Evolutionary conservation across 1,140 invertebrate genomes (phyloP), one percentile per base, ranked within the genome.

Genomic region (Archivesica marissinica): DNA sequence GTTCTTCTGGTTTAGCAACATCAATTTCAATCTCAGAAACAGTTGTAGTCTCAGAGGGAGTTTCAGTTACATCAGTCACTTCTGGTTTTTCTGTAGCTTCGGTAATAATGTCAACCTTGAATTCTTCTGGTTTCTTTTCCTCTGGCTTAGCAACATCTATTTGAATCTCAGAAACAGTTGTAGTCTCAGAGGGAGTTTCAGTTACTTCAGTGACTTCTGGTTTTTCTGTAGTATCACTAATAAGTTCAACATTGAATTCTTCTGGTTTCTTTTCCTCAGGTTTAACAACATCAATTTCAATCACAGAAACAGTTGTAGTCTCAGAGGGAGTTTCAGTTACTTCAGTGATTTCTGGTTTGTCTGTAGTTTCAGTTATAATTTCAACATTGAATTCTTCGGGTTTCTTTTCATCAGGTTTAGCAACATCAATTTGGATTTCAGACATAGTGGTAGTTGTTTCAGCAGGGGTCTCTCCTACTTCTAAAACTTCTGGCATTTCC

Each of bases 371-470:
- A 54, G 86, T 83, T n/a, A 76, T 52, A 44, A 80, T 64, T 35
- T 88, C 89, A 54, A 74, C 78, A 56, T 87, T 78, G 39, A 39
- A 87, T 81, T 89, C 85, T 54, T 59, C 78, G 35, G 87, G 77
- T 30, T 76, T 77, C 54, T 64, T 76, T 38, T 64, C 23, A 25
- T 66, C 72, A 35, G 81, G 72, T 20, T 76, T 11, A 23, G 77
- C 70, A 30, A 76, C 87, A 20, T 87, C 84, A 59, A 77, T 47
- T 56, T 61, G 74, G 39, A 59, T 84, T 44, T 75, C 39, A 54
- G 85, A 61, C 28, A 87, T 80, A 2, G 81, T 35, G n/a, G n/a
- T n/a, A 2, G 79, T 59, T 1, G 75, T 86, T 84, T 89, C 89
- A 38, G 64, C 25, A 39, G 41, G 44, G 6, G 61, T 76, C 38